phyloP scores from a whole-genome alignment of 2,888 invertebrate genomes.

The Rhodophaea formosa region DNA sequence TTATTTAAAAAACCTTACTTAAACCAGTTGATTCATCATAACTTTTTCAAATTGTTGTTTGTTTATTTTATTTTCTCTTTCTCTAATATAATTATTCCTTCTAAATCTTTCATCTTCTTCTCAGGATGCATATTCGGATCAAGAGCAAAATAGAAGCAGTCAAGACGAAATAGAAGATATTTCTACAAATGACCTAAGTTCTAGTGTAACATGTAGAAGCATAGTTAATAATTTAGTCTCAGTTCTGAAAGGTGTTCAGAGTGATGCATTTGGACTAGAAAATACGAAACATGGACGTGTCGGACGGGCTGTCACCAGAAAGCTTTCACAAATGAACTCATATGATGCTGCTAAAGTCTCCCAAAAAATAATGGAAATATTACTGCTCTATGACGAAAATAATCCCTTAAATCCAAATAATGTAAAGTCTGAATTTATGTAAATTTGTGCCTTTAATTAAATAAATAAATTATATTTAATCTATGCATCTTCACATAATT shows the following conservation, averaged over 20 bases:
- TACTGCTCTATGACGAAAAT: slow-evolving; percentile 58
- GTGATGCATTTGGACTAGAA: slow-evolving; percentile 55
- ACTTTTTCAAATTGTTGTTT: too few relatives aligned
- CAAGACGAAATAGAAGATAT: slow-evolving; percentile 38
- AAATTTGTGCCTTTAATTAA: too few relatives aligned
- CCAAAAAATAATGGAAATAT: slow-evolving; percentile 59
- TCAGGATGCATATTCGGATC: slow-evolving; percentile 31
- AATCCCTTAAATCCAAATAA: slow-evolving; percentile 67
- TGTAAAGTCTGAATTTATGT: slow-evolving; percentile 26
- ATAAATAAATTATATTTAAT: too few relatives aligned
- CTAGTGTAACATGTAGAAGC: slow-evolving; percentile 41
- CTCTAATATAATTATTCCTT: slow-evolving; percentile 1
- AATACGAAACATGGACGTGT: slow-evolving; percentile 52
- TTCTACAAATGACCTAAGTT: slow-evolving; percentile 29
- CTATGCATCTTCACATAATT: too few relatives aligned
- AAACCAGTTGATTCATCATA: too few relatives aligned
- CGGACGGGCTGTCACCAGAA: slow-evolving; percentile 51
- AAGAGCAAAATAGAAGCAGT: slow-evolving; percentile 10
- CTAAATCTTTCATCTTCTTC: slow-evolving; percentile 24
- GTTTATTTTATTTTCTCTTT: not conserved
- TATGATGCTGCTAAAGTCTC: slow-evolving; percentile 56
- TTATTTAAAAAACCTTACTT: too few relatives aligned
- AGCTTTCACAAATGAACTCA: slow-evolving; percentile 55
- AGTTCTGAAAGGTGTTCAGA: slow-evolving; percentile 58
- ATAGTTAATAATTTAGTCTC: slow-evolving; percentile 54